A percentile compares a stretch with the other conserved stretches of the same genome.
Evolutionary conservation across 2,888 invertebrate genomes (phyloP).

Genomic region (Phanerotoma sp.): DNA sequence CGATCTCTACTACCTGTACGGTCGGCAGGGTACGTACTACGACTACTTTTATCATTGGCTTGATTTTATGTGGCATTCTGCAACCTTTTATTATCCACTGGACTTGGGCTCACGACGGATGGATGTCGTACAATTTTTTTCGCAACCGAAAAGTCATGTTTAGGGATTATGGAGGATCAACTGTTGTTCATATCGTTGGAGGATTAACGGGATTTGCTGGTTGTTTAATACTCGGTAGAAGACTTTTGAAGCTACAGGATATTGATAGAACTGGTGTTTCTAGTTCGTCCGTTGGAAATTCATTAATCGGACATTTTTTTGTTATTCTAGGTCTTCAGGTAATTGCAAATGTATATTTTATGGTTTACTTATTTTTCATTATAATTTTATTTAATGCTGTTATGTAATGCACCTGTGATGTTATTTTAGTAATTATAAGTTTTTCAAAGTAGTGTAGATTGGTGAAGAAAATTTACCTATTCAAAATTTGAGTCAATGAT

Average conservation of each 20-base stretch:
- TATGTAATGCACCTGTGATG: no score
- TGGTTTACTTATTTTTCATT: no score
- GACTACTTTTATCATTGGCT: constrained; percentile 40
- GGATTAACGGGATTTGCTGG: constrained; percentile 49
- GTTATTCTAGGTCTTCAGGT: constrained; percentile 51
- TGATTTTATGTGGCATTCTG: constrained; percentile 43
- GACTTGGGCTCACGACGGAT: constrained; percentile 50
- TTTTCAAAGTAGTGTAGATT: no score
- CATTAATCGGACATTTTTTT: constrained; percentile 50
- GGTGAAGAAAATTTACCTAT: no score
- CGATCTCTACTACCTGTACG: constrained; percentile 48
- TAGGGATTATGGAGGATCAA: constrained; percentile 49
- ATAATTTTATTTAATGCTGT: no score
- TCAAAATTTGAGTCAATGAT: no score
- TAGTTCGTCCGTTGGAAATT: constrained; percentile 44
- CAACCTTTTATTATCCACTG: constrained; percentile 53
- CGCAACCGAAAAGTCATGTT: constrained; percentile 38
- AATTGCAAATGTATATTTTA: no score
- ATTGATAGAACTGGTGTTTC: constrained; percentile 51
- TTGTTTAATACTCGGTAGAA: constrained; percentile 48
- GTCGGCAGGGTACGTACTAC: constrained; percentile 47
- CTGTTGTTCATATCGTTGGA: constrained; percentile 48
- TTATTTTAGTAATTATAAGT: no score
- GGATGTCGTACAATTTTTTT: constrained; percentile 45
- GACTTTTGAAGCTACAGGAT: constrained; percentile 47